Percentiles rank a stretch among this genome's conserved stretches.
Evolutionary conservation across 2,797 vertebrate species (phyloP).

Genomic region (Lacerta viridis): DNA sequence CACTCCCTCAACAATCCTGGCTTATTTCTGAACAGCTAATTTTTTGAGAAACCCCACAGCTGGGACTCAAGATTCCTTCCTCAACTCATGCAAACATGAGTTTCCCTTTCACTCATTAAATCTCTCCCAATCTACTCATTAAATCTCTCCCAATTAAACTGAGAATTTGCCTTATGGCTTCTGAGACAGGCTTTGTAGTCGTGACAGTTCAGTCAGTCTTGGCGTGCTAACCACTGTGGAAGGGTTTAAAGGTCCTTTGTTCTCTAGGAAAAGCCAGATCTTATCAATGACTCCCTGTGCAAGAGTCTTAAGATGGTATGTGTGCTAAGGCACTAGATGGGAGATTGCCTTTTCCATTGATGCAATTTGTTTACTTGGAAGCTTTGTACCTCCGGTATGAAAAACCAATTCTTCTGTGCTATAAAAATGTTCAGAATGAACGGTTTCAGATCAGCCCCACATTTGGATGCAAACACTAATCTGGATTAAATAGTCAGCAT

Average conservation of each 20-base stretch:
- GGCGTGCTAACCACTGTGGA: constrained; percentile 37
- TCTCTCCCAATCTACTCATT: constrained; percentile 51
- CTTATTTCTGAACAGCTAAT: constrained; percentile 31
- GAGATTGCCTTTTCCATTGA: constrained; percentile 40
- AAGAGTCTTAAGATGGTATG: constrained; percentile 44
- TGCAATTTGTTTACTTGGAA: constrained; percentile 39
- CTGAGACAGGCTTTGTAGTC: constrained; percentile 66
- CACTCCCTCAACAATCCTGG: not conserved
- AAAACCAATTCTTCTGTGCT: constrained; percentile 48
- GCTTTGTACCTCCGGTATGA: constrained; percentile 29
- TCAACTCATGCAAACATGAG: constrained; percentile 32
- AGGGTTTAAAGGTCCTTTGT: constrained; percentile 48
- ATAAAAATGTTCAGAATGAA: constrained; percentile 31
- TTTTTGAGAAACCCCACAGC: not conserved
- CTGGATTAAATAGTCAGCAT: constrained; percentile 5
- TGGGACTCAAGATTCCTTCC: not conserved
- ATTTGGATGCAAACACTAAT: constrained; percentile 8
- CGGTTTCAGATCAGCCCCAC: constrained; percentile 1
- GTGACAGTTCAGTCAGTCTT: constrained; percentile 55
- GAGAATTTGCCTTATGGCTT: constrained; percentile 44
- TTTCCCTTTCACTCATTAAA: constrained; percentile 55
- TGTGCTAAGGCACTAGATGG: constrained; percentile 17
- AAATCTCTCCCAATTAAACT: constrained; percentile 53
- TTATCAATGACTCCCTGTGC: constrained; percentile 40
- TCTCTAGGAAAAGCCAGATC: constrained; percentile 56